Base-by-base conservation (phyloP, 2,113 vertebrate species). In the Tupaia chinensis region DNA sequence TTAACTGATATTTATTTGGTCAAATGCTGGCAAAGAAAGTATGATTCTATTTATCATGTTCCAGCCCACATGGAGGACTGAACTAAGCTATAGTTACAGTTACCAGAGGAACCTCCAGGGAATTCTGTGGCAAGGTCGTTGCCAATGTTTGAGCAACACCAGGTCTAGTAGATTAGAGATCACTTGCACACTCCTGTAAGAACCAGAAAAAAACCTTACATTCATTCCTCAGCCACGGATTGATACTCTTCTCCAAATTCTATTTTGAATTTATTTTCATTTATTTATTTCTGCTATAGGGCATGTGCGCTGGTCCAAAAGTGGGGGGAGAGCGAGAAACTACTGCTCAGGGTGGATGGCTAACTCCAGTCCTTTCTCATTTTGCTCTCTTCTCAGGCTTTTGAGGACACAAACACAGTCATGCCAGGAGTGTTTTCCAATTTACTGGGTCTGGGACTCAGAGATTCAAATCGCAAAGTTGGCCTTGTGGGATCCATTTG, bases 21-120 rank as follows among this genome's bases (percentile, higher is more conserved):
- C n/a, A 93, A 88, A 93, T 22, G 16, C 10, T 97, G 74, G 32
- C 69, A 92, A 93, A 80, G 74, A 93, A 95, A 66, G 8, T 53
- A 53, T 20, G n/a, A 34, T 85, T 93, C 85, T 93, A 23, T 89
- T 97, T 88, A 66, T 95, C 1, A 69, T 65, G 29, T 68, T 92
- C 15, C 85, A 96, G 66, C 22, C 29, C 29, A 86, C 29, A 86
- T 0, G 91, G 69, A 65, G 81, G 68, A 83, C 34, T 90, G 93
- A 73, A 63, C 77, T 82, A 84, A 94, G 58, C 72, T 76, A 29
- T 25, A 74, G 23, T 94, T 87, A 29, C 29, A 74, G 23, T 94
- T 87, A 84, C 79, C 73, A 34, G 56, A 93, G n/a, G 34, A 85
- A 76, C n/a, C 54, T 87, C 23, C 61, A 25, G 54, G 91, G 61